Evolutionary conservation across 2,888 invertebrate species (phyloP), one percentile per base, ranked within the genome.

Genomic region (Eristalis arbustorum): DNA sequence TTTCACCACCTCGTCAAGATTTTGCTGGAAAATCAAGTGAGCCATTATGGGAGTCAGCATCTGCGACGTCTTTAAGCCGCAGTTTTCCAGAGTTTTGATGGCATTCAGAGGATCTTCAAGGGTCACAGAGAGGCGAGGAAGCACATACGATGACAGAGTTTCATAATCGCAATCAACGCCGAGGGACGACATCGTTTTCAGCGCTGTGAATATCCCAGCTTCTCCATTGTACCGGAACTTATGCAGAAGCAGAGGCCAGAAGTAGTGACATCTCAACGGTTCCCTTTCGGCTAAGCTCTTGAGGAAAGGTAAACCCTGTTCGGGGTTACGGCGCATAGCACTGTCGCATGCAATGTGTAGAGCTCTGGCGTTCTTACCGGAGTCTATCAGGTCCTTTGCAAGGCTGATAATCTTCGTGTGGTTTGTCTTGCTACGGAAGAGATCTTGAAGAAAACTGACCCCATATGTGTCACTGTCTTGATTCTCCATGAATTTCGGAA

Each of bases 211-310:
- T 84, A 96, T 92, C 0, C 92, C 93, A 0, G 77, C 84, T 81
- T 95, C 95, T 0, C 95, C 95, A 74, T 93, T 92, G 25, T 91
- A 91, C 66, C 92, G 93, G 0, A 93, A 93, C 10, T 92, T 92
- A 1, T 94, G 92, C 23, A 95, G 68, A 63, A 96, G 81, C 69
- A 95, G 91, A 0, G 96, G 95, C 96, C 96, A 96, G 90, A 95
- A 96, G 90, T 94, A 96, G 88, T 96, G 95, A 0, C 95, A 93
- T 18, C 95, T 93, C 72, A 93, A 72, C 2, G 88, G 67, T 68
- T 92, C 91, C 0, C 89, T 85, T 5, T 89, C 83, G 0, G 88
- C 75, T 2, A 93, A 57, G 0, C 89, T 89, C 61, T 91, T 89
- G 0, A 92, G 76, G 63, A 90, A 92, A 2, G 77, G 67, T 1